A percentile compares a stretch with the other conserved stretches of the same genome.
Conservation (phyloP, 1,140 invertebrate genomes). For the Dendroctonus ponderosae region DNA sequence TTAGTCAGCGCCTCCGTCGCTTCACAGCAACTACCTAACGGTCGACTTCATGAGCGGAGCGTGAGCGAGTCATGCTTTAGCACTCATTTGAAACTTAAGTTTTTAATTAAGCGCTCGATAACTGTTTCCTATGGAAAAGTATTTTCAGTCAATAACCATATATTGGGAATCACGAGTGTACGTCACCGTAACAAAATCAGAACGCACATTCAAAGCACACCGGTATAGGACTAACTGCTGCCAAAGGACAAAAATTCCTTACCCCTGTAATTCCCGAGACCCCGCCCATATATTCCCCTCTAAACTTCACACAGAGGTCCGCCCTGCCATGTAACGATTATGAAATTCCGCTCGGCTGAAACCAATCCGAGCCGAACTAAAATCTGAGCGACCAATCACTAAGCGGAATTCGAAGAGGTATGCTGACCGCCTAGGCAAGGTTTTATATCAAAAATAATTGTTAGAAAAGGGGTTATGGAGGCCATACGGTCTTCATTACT, state of each 20-base stretch:
- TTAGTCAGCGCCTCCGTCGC: neutral
- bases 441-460: constrained; percentile 46
- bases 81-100: no score
- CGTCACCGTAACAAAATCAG: constrained; percentile 32
- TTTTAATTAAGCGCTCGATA: no score
- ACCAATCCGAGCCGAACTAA: constrained; percentile 34
- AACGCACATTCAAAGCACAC: constrained; percentile 34
- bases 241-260: constrained; percentile 42
- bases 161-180: no score
- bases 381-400: constrained; percentile 34
- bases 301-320: constrained; percentile 17
- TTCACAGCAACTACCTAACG: no score
- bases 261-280: constrained; percentile 33
- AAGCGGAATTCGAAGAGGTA: constrained; percentile 32
- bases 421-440: constrained; percentile 36
- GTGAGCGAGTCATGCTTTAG: no score
- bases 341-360: constrained; percentile 36
- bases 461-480: constrained; percentile 43
- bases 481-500: constrained; percentile 36
- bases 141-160: no score
- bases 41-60: no score
- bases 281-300: constrained; percentile 37
- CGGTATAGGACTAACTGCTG: constrained; percentile 40
- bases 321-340: constrained; percentile 38
- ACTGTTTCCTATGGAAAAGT: no score